Percentiles rank a stretch among this genome's conserved stretches.
phyloP scores from a whole-genome alignment of 2,113 vertebrate species.

The Phaethornis superciliosus region DNA sequence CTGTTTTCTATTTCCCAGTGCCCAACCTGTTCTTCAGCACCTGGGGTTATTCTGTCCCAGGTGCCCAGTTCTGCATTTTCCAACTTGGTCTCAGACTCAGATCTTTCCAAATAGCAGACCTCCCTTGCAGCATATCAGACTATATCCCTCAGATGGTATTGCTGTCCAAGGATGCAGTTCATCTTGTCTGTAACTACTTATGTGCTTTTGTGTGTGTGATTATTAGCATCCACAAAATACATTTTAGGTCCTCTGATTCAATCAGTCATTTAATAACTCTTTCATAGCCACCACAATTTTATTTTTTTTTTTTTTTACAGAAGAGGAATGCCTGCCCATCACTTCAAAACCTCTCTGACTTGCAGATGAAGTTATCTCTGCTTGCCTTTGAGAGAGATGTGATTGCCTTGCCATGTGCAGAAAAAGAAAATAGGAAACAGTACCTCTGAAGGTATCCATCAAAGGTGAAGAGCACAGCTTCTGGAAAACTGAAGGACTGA shows the following conservation, averaged over 20 bases:
- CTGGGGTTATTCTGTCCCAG: background rate
- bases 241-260: background rate
- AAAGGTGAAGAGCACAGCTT: background rate
- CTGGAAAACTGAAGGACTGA: background rate
- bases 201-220: background rate
- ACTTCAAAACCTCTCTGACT: background rate
- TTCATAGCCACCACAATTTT: background rate
- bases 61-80: background rate
- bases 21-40: background rate
- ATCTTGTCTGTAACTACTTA: background rate
- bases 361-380: background rate
- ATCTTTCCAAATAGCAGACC: background rate
- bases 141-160: background rate
- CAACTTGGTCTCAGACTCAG: background rate
- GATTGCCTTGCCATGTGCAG: background rate
- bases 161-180: background rate
- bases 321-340: background rate
- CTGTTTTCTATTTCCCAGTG: background rate
- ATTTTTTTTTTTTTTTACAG: background rate
- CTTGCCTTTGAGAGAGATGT: background rate
- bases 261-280: background rate
- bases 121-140: background rate
- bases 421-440: no score
- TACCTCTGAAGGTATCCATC: background rate
- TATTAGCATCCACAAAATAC: background rate